Base-by-base conservation (phyloP, 64 coral and sea anemone species). In the Porites lutea region DNA sequence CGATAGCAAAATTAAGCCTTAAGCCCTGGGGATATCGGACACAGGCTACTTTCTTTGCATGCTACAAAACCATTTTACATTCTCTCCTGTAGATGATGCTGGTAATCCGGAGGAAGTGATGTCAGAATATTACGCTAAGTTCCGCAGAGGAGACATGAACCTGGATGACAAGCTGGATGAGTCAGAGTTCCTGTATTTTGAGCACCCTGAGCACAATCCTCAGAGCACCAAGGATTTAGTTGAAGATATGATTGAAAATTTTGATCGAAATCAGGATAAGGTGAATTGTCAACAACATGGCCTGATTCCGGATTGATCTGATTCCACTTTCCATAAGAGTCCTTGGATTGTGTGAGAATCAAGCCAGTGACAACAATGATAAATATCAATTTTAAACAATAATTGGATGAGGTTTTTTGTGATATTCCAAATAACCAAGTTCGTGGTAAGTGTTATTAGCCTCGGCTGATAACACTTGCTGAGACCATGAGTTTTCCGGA, bases 121-220 rank as follows among this genome's bases (percentile, higher is more conserved):
- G 47, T 7, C 75, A 18, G 76, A 90, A 16, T 48, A 90, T 13
- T 88, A 94, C 18, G 37, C 13, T 16, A 95, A 95, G 13, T 98
- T 94, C 87, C 95, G 90, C 53, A 93, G 89, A 91, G 90, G 90
- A 57, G 96, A 98, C 67, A 55, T 87, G n/a, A 93, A 98, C 53
- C 27, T 66, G 46, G 93, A 98, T 86, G 89, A 93, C 45, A 95
- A 90, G 6, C 65, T 98, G 20, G 90, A 85, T 16, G 87, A 95
- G 65, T 90, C 79, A 47, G 96, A 98, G 69, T 98, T 98, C 71
- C 96, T 98, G 66, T 98, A 95, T 45, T 93, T 98, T 74, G 87
- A 95, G 3, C 96, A 98, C 75, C 96, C 96, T 71, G 96, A 98
- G 77, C 89, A 98, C 59, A 98, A 98, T 65, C 90, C 93, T 12